A percentile compares a stretch with the other conserved stretches of the same genome.
Evolutionary conservation across 2,797 vertebrate genomes (phyloP).

Genomic region (Cryptoblepharus egeriae): DNA sequence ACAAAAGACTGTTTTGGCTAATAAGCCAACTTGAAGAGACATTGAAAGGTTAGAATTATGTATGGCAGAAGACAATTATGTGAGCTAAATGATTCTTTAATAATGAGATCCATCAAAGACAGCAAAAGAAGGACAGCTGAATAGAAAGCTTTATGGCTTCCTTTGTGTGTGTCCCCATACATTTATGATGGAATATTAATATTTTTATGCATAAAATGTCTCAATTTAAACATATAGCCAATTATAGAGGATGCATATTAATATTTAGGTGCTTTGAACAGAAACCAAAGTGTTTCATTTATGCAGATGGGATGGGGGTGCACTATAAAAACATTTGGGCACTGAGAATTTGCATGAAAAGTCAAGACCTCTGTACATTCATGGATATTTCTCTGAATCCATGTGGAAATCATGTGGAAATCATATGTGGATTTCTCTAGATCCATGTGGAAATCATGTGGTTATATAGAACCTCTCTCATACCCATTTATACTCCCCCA

Average conservation of each 20-base stretch:
- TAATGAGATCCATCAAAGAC: conserved; percentile 72
- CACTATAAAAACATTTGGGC: too few species aligned
- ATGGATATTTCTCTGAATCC: too few species aligned
- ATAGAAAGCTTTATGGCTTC: conserved; percentile 52
- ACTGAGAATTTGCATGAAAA: too few species aligned
- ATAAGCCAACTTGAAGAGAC: conserved; percentile 72
- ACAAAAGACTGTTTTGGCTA: conserved; percentile 71
- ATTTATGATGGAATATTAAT: conserved; percentile 34
- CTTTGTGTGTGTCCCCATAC: conserved; percentile 38
- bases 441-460: too few species aligned
- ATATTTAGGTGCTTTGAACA: neutral
- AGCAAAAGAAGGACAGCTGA: conserved; percentile 58
- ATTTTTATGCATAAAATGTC: neutral
- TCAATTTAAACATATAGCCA: conserved; percentile 19
- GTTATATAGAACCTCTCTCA: too few species aligned
- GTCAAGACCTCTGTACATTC: too few species aligned
- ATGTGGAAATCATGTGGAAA: too few species aligned
- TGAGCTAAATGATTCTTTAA: conserved; percentile 74
- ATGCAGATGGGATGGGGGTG: neutral
- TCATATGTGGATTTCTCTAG: too few species aligned
- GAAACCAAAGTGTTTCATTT: neutral
- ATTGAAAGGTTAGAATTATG: conserved; percentile 74
- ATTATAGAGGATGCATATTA: neutral
- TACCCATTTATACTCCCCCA: too few species aligned
- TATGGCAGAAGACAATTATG: conserved; percentile 75